Evolutionary conservation across 2,113 vertebrate species (phyloP), one percentile per base, ranked within the genome.

Genomic region (Lota lota): DNA sequence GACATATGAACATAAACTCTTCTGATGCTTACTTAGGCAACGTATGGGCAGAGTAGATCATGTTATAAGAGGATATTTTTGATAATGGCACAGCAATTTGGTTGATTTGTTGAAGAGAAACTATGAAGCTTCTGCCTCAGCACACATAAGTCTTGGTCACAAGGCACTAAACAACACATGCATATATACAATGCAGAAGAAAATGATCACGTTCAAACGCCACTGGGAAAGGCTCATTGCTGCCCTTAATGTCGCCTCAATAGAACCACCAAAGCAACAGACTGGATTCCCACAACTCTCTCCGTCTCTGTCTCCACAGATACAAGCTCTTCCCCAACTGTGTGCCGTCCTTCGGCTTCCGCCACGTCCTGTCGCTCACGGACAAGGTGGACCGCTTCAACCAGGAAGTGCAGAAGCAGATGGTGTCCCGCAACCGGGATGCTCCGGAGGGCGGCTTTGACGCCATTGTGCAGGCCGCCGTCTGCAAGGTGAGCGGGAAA

Each of bases 371-470:
- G 65, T 93, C 97, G 0, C 91, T 99, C 68, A 99, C 97, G 0
- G 97, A 98, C 79, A 91, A 96, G 87, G 96, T 97, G 0, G 95
- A 98, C 70, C 90, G 94, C 47, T 99, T 99, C 76, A 99, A 99
- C 0, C 92, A 97, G 74, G 96, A 98, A 82, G 97, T 99, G 63
- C 94, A 91, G 85, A 98, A 96, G 59, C 97, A 99, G 91, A 93
- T 95, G 79, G 97, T 99, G 36, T 99, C 97, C 8, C 94, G 97
- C 61, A 99, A 99, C 88, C 78, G 96, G 0, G 97, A 99, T 6
- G 97, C 97, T 0, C 97, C 97, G 0, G 97, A 99, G 79, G 97
- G 97, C 0, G 96, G 96, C 0, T 98, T 99, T 0, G 97, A 99
- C 22, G 97, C 97, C 0, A 93, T 99, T 57, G 87, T 99, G 72